phyloP scores from a whole-genome alignment of 1,140 invertebrate species.

The Tenebrio molitor region DNA sequence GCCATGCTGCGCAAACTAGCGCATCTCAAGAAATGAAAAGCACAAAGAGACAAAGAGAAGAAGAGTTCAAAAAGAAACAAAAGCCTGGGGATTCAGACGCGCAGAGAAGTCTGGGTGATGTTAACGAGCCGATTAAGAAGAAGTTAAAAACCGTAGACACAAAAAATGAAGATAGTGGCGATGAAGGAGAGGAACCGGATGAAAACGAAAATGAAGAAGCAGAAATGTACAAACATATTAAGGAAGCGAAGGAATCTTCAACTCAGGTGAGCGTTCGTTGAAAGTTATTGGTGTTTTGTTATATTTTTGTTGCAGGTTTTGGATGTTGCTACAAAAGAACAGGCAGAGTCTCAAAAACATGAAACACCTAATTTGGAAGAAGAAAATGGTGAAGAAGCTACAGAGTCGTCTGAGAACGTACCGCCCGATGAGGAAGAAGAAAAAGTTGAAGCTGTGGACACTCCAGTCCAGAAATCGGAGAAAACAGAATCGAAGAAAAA shows the following conservation, averaged over 20 bases:
- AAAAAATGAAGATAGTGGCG: constrained; percentile 64
- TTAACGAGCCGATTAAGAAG: constrained; percentile 67
- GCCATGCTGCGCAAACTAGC: constrained; percentile 67
- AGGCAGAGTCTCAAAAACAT: constrained; percentile 77
- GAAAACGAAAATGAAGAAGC: constrained; percentile 68
- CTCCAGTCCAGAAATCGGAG: constrained; percentile 67
- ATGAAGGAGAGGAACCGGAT: constrained; percentile 69
- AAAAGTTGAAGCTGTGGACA: constrained; percentile 57
- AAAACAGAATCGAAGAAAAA: constrained; percentile 68
- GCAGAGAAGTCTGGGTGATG: constrained; percentile 67
- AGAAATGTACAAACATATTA: constrained; percentile 89
- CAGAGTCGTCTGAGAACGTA: constrained; percentile 67
- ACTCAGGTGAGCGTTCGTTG: constrained; percentile 43
- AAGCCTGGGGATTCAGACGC: constrained; percentile 68
- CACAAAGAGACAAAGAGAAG: constrained; percentile 59
- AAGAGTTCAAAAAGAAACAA: constrained; percentile 65
- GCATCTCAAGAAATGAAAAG: constrained; percentile 60
- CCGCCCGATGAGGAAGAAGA: constrained; percentile 57
- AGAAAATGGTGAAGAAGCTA: constrained; percentile 66
- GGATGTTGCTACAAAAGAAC: constrained; percentile 85
- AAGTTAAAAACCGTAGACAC: constrained; percentile 70
- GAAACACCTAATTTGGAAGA: constrained; percentile 79
- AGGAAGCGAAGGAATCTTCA: constrained; percentile 75
- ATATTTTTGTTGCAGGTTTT: constrained; percentile 67
- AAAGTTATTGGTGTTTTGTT: too few relatives aligned